Evolutionary conservation across 1,140 invertebrate genomes (phyloP).

Genomic region (Octopus bimaculoides): DNA sequence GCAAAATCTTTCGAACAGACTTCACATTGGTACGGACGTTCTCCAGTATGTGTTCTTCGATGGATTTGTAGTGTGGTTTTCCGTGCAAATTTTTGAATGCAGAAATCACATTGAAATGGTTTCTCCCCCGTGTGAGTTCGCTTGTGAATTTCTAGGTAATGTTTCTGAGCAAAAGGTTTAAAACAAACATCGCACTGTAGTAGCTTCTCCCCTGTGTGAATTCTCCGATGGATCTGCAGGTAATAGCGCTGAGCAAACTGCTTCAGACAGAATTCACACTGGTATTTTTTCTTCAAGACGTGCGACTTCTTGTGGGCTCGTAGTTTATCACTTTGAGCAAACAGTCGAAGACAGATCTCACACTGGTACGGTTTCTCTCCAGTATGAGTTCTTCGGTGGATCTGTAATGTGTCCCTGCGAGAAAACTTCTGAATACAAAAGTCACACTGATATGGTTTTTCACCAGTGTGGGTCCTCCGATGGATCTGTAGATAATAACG

Average conservation of each 20-base stretch:
- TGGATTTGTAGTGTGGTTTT: slow-evolving; percentile 24
- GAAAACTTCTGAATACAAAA: too few relatives aligned
- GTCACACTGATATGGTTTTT: too few relatives aligned
- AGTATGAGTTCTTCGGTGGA: slow-evolving; percentile 24
- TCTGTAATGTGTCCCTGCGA: background rate
- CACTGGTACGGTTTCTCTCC: slow-evolving; percentile 28
- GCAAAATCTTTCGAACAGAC: slow-evolving; percentile 10
- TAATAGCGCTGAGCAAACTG: slow-evolving; percentile 77
- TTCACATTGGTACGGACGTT: slow-evolving; percentile 23
- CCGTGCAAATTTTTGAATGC: slow-evolving; percentile 80
- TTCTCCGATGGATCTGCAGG: slow-evolving; percentile 68
- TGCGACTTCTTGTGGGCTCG: slow-evolving; percentile 77
- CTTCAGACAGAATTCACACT: slow-evolving; percentile 82
- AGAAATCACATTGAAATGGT: slow-evolving; percentile 83
- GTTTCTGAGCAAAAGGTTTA: slow-evolving; percentile 26
- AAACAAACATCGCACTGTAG: slow-evolving; percentile 59
- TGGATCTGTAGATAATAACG: too few relatives aligned
- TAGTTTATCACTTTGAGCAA: slow-evolving; percentile 76
- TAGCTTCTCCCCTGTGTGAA: slow-evolving; percentile 88
- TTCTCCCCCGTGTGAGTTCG: slow-evolving; percentile 76
- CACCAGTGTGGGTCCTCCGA: too few relatives aligned
- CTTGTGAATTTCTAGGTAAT: slow-evolving; percentile 35
- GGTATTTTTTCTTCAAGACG: slow-evolving; percentile 83
- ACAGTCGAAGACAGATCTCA: slow-evolving; percentile 64
- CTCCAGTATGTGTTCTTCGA: slow-evolving; percentile 21